phyloP scores from a whole-genome alignment of 2,113 vertebrate species.

The Cacatua alba region DNA sequence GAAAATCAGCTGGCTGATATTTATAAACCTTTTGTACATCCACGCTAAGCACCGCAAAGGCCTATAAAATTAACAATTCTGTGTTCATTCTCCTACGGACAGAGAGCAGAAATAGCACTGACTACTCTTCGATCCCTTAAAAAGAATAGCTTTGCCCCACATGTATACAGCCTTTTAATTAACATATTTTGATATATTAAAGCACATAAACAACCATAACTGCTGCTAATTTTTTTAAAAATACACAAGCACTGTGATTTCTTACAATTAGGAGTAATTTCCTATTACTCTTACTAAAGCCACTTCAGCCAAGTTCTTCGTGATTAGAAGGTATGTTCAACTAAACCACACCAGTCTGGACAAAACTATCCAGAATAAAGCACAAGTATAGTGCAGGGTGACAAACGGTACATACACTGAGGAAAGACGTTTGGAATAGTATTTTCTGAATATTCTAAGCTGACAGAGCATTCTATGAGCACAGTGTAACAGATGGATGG shows the following conservation, averaged over 20 bases:
- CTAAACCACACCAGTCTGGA: neutral
- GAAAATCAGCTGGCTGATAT: neutral
- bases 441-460: neutral
- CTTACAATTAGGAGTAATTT: neutral
- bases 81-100: neutral
- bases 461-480: neutral
- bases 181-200: neutral
- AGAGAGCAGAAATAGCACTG: neutral
- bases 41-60: neutral
- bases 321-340: neutral
- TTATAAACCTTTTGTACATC: neutral
- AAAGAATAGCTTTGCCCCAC: neutral
- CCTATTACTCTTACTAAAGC: neutral
- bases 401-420: neutral
- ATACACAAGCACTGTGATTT: neutral
- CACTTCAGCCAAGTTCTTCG: neutral
- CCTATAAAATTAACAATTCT: neutral
- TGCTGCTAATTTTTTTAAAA: neutral
- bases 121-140: neutral
- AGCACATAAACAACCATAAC: neutral
- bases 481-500: constrained; percentile 6
- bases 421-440: neutral
- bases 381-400: neutral
- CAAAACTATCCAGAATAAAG: neutral
- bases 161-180: neutral